Conservation (phyloP, 2,797 vertebrate genomes). For the Cuniculus paca region DNA sequence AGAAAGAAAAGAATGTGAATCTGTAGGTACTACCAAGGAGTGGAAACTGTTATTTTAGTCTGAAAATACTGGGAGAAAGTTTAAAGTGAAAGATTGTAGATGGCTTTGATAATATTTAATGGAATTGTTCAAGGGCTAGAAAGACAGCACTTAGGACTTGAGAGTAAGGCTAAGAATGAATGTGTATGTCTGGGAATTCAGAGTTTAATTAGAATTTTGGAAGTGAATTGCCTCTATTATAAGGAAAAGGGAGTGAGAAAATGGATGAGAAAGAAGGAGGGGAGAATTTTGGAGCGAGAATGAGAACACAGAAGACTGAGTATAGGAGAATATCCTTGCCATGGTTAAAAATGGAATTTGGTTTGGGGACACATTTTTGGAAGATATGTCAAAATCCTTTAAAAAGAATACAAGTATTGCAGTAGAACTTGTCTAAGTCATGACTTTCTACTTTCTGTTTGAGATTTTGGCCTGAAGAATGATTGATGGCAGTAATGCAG, state of each 20-base stretch:
- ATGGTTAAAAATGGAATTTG: neutral
- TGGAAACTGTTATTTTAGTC: neutral
- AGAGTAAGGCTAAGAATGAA: neutral
- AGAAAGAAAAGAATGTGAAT: neutral
- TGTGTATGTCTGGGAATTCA: neutral
- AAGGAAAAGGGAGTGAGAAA: neutral
- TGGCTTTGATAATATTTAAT: neutral
- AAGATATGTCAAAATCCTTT: neutral
- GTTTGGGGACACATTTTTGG: neutral
- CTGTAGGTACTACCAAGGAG: neutral
- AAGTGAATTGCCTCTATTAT: neutral
- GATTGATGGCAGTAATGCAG: neutral
- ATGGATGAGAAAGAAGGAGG: neutral
- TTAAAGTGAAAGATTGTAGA: neutral
- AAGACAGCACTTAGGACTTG: neutral
- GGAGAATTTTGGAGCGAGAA: too few relatives aligned
- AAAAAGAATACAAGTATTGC: neutral
- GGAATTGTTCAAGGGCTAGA: neutral
- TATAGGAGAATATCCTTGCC: neutral
- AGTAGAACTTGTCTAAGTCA: neutral
- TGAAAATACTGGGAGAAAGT: neutral
- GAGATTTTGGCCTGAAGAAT: neutral
- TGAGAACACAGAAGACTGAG: neutral
- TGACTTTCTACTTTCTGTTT: neutral
- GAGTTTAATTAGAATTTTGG: neutral